These are phyloP conservation scores for Trypoxylus dichotomus DNA, from an alignment of 1,140 invertebrate species.

Conservation along the genomic window DNA sequence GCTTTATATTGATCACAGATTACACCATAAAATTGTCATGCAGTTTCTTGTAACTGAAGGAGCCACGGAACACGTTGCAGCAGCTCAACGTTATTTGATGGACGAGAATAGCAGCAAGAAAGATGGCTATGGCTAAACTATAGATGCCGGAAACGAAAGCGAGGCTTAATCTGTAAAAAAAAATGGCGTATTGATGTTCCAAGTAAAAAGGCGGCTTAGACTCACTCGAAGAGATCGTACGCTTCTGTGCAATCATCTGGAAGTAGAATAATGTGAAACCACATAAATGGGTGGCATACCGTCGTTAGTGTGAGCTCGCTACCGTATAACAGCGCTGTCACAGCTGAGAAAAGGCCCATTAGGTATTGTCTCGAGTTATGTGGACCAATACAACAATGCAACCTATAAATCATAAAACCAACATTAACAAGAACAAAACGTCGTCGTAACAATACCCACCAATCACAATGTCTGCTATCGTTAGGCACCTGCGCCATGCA, in stretches of 20 bases:
- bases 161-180: constrained; percentile 45
- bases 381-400: constrained; percentile 71
- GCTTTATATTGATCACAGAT: background rate
- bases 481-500: constrained; percentile 55
- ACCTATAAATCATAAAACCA: constrained; percentile 57
- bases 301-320: constrained; percentile 71
- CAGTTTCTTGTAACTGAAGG: background rate
- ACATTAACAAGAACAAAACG: constrained; percentile 56
- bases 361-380: constrained; percentile 67
- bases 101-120: background rate
- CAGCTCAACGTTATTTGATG: too few species aligned
- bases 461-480: constrained; percentile 58
- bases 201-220: constrained; percentile 29
- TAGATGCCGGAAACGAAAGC: constrained; percentile 49
- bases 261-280: constrained; percentile 64
- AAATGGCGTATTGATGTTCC: constrained; percentile 28
- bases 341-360: constrained; percentile 61
- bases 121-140: constrained; percentile 42
- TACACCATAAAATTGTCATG: background rate
- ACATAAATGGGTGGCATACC: constrained; percentile 69
- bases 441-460: constrained; percentile 49
- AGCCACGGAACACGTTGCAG: too few species aligned
- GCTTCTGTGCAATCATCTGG: constrained; percentile 73
- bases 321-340: constrained; percentile 64
- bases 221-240: constrained; percentile 68